These are phyloP conservation scores for Protaetia brevitarsis DNA, from an alignment of 1,140 invertebrate genomes.

Conservation along the genomic window DNA sequence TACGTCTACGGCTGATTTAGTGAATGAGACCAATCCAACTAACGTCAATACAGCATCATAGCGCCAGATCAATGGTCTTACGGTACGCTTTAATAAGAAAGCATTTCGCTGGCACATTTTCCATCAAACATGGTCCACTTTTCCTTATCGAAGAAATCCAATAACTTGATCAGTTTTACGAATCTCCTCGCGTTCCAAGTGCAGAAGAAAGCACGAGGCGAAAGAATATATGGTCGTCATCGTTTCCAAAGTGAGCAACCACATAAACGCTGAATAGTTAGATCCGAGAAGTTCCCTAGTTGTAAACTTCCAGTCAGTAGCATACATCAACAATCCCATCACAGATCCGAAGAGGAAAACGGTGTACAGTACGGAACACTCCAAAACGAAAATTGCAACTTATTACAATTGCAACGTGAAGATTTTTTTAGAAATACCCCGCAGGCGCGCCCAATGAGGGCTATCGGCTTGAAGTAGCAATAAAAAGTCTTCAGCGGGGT, in stretches of 20 bases:
- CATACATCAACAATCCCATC: background rate
- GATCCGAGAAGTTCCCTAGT: too few species aligned
- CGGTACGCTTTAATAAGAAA: background rate
- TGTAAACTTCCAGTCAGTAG: background rate
- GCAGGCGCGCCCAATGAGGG: conserved; percentile 24
- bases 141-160: conserved; percentile 27
- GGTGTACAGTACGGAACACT: conserved; percentile 27
- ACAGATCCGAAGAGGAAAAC: background rate
- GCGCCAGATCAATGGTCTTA: conserved; percentile 14
- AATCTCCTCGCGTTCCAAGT: conserved; percentile 1
- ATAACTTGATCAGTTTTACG: conserved; percentile 25
- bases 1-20: background rate
- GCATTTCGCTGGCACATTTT: background rate
- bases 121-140: conserved; percentile 13
- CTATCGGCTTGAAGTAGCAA: conserved; percentile 28
- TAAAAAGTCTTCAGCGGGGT: too few species aligned
- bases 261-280: background rate
- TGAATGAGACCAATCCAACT: background rate
- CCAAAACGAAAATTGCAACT: conserved; percentile 9
- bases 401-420: background rate
- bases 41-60: background rate
- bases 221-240: conserved; percentile 8
- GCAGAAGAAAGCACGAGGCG: conserved; percentile 16
- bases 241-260: background rate
- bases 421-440: conserved; percentile 31